Percentiles rank a stretch among this genome's conserved stretches.
phyloP scores from a whole-genome alignment of 2,797 vertebrate genomes.

The Propithecus perrieri region DNA sequence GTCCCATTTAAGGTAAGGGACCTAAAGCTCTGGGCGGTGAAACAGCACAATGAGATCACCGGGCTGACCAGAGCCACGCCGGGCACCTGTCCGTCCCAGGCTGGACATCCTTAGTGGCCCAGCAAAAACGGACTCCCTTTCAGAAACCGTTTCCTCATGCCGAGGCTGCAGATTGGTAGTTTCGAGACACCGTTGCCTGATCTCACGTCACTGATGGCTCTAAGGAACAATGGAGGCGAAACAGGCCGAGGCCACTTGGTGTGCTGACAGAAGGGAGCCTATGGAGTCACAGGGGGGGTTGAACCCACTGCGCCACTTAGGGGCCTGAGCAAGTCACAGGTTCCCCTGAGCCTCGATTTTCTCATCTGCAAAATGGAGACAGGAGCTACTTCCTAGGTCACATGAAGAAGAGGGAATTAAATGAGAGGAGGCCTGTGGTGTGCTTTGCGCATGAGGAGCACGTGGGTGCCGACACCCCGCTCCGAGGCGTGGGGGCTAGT shows the following conservation, averaged over 20 bases:
- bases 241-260: no score
- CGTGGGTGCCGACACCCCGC: not conserved
- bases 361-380: not conserved
- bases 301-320: not conserved
- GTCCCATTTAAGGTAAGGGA: not conserved
- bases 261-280: not conserved
- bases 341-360: not conserved
- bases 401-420: not conserved
- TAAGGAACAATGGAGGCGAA: not conserved
- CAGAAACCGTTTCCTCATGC: not conserved
- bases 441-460: not conserved
- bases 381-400: not conserved
- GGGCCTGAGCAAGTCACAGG: not conserved
- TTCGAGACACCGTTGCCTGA: not conserved
- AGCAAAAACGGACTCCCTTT: not conserved
- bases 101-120: not conserved
- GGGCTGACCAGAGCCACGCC: not conserved
- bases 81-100: not conserved
- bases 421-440: fast-evolving
- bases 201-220: not conserved
- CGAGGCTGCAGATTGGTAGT: not conserved
- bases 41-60: not conserved
- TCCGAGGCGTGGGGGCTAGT: fast-evolving
- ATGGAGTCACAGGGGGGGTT: not conserved
- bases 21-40: not conserved